Base-by-base conservation (phyloP, 2,797 vertebrate genomes). In the Chromobotia macracanthus region DNA sequence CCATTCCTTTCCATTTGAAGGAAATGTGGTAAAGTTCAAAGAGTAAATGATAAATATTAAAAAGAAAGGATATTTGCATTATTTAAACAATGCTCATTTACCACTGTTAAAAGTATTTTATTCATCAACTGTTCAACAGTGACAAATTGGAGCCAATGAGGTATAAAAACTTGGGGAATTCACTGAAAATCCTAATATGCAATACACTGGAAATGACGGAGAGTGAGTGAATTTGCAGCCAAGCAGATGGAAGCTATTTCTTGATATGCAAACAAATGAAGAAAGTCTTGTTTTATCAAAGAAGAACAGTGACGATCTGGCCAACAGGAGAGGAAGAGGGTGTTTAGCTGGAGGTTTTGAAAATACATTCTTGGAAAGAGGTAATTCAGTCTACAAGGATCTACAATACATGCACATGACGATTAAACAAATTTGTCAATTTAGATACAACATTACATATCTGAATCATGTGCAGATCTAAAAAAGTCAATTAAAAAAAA, bases 161-260 rank as follows among this genome's bases (percentile, higher is more conserved):
- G 63, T 16, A 68, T 31, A 75, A 72, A 72, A 77, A 67, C 63
- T 72, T 60, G 50, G 50, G 25, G 35, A 83, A 53, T 72, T 75
- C 77, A 72, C 64, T 82, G 64, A 79, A 50, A 70, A 41, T 56
- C 41, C 53, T 75, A 78, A 80, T 78, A 76, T 55, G 48, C 72
- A 83, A 75, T 66, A 76, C 64, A 75, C 64, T 80, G 61, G 15
- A 50, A 69, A 58, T 69, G 0, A 58, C 18, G 31, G 55, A n/a
- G 63, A 18, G 19, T 65, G 31, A 21, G 50, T 76, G 60, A 75
- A 77, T 82, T 69, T 82, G 84, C 76, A 80, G 74, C 73, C 63
- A 64, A 66, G 76, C 81, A 83, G 79, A 84, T 85, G 82, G 79
- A 46, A 81, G 56, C 58, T 60, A 86, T 86, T 85, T 83, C 77